Conservation (phyloP, 2,888 invertebrate genomes). For the Drymonia ruficornis region DNA sequence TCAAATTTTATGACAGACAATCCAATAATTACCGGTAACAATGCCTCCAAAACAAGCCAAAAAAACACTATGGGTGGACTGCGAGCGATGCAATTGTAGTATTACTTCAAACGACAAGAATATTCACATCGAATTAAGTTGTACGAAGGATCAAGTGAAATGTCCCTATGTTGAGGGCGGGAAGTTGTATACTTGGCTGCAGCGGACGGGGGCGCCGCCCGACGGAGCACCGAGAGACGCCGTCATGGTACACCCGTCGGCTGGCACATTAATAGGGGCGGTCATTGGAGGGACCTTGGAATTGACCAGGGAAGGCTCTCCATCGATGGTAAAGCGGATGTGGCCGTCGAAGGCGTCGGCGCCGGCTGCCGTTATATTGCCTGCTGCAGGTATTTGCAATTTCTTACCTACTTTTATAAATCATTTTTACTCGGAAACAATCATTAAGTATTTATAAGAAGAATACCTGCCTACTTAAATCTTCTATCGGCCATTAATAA, state of each 20-base stretch:
- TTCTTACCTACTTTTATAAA: too few relatives aligned
- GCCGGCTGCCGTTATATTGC: slow-evolving; percentile 72
- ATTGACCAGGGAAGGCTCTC: slow-evolving; percentile 66
- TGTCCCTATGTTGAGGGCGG: slow-evolving; percentile 70
- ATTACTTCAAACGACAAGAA: slow-evolving; percentile 85
- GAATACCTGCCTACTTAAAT: too few relatives aligned
- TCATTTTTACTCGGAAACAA: too few relatives aligned
- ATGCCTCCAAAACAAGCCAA: slow-evolving; percentile 80
- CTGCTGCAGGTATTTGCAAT: slow-evolving; percentile 64
- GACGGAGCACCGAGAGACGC: slow-evolving; percentile 70
- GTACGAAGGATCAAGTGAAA: slow-evolving; percentile 75
- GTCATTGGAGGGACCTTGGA: slow-evolving; percentile 71
- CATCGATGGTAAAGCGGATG: slow-evolving; percentile 69
- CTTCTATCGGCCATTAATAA: too few relatives aligned
- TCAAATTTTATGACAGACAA: background rate
- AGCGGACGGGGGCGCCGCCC: slow-evolving; percentile 60
- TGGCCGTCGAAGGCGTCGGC: slow-evolving; percentile 77
- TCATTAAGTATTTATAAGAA: too few relatives aligned
- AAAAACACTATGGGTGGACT: slow-evolving; percentile 85
- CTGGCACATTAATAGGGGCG: slow-evolving; percentile 66
- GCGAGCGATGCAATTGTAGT: slow-evolving; percentile 85
- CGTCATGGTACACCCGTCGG: slow-evolving; percentile 73
- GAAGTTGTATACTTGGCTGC: slow-evolving; percentile 67
- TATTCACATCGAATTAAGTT: slow-evolving; percentile 80
- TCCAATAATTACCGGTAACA: slow-evolving; percentile 7